These are phyloP conservation scores for Monochamus saltuarius DNA, from an alignment of 1,140 invertebrate genomes.

Conservation along the genomic window DNA sequence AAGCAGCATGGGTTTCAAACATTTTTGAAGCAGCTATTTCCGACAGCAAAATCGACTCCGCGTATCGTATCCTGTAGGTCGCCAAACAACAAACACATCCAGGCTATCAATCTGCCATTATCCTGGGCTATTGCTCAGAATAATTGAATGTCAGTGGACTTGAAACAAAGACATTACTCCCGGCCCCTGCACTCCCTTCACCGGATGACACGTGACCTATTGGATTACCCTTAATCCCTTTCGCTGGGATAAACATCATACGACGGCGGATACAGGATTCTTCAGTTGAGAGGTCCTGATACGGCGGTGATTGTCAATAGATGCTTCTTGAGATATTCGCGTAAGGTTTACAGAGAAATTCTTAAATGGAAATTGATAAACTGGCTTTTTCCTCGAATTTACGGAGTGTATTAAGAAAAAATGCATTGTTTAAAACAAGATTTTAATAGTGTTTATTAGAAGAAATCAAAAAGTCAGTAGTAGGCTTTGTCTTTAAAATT, in stretches of 20 bases:
- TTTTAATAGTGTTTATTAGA: too few species aligned
- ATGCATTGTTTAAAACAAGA: too few species aligned
- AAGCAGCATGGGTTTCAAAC: too few species aligned
- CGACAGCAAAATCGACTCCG: neutral
- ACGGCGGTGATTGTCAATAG: neutral
- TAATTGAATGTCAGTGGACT: slow-evolving; percentile 52
- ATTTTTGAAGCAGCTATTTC: too few species aligned
- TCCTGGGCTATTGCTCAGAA: slow-evolving; percentile 50
- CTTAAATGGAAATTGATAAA: too few species aligned
- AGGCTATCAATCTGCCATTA: slow-evolving; percentile 47
- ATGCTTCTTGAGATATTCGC: neutral
- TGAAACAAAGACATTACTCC: slow-evolving; percentile 52
- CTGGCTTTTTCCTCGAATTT: too few species aligned
- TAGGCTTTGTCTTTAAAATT: too few species aligned
- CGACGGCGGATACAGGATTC: neutral
- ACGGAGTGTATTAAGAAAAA: too few species aligned
- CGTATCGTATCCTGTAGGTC: neutral
- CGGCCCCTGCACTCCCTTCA: slow-evolving; percentile 41
- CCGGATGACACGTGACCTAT: slow-evolving; percentile 42
- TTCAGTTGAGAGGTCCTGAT: too few species aligned
- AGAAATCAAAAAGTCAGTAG: too few species aligned
- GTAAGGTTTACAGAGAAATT: neutral
- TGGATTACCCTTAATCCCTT: slow-evolving; percentile 41
- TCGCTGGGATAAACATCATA: slow-evolving; percentile 32
- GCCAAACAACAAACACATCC: slow-evolving; percentile 21